Percentiles rank a stretch among this genome's conserved stretches.
These are phyloP conservation scores for Pomacea maculata DNA, from an alignment of 1,140 invertebrate species.

Conservation along the genomic window DNA sequence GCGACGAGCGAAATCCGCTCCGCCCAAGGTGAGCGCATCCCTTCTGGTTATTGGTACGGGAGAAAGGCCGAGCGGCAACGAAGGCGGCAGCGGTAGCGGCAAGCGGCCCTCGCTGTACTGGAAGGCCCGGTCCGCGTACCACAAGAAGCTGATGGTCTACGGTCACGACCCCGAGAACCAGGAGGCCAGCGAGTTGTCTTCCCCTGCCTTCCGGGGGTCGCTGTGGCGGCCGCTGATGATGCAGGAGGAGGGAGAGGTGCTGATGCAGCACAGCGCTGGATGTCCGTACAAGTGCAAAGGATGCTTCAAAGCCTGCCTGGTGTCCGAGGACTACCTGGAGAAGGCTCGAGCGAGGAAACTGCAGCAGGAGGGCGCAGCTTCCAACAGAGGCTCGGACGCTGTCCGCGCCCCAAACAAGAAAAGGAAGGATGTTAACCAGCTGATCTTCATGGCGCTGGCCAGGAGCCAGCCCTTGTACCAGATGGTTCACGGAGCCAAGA, in stretches of 20 bases:
- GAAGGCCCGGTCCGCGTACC: conserved; percentile 33
- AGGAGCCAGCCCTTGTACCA: conserved; percentile 34
- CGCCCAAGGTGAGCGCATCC: conserved; percentile 3
- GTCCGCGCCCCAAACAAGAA: neutral
- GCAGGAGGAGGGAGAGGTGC: conserved; percentile 7
- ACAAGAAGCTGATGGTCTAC: conserved; percentile 23
- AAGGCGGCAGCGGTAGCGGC: neutral
- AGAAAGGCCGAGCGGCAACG: neutral
- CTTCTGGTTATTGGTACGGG: neutral
- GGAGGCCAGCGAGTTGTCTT: neutral
- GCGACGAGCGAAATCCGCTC: conserved; percentile 29
- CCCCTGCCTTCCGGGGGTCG: neutral
- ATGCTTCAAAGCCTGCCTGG: conserved; percentile 40
- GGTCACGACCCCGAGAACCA: conserved; percentile 6
- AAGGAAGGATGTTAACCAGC: conserved; percentile 14
- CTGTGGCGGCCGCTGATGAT: conserved; percentile 6
- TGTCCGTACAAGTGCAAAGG: conserved; percentile 41
- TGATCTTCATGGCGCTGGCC: conserved; percentile 27
- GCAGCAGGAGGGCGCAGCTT: neutral
- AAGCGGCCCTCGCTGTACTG: conserved; percentile 28
- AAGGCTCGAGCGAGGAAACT: conserved; percentile 10
- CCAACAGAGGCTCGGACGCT: neutral
- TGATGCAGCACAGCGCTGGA: conserved; percentile 38
- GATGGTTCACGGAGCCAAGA: conserved; percentile 15
- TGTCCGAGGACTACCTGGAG: conserved; percentile 31